Base-by-base conservation (phyloP, 2,888 invertebrate genomes). In the Tuberolachnus salignus region DNA sequence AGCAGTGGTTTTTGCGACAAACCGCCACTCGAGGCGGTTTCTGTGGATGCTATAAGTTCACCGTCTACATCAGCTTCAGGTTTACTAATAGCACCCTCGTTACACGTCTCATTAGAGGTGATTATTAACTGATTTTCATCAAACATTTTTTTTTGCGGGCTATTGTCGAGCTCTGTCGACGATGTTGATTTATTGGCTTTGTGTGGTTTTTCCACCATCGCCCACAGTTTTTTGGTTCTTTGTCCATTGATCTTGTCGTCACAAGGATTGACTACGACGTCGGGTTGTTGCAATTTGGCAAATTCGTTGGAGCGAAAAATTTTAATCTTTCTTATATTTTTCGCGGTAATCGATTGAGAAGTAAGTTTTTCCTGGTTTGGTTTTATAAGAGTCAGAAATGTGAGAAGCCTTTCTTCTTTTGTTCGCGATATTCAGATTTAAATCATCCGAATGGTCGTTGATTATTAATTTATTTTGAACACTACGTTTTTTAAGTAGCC, bases 401-500 rank as follows among this genome's bases (percentile, higher is more conserved):
- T n/a, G n/a, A n/a, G n/a, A n/a, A n/a, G n/a, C n/a, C n/a, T n/a
- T n/a, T n/a, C n/a, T n/a, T n/a, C n/a, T n/a, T n/a, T n/a, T n/a
- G n/a, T n/a, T n/a, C n/a, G n/a, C n/a, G n/a, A n/a, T n/a, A n/a
- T n/a, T n/a, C n/a, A n/a, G 1, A 16, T 46, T 64, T 2, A 0
- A 14, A 44, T 46, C 21, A 9, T 64, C 21, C 14, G 6, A 14
- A 42, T 21, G 9, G 13, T 66, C 9, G 4, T 14, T 14, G 59
- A 19, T n/a, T 0, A 21, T 16, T 0, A 14, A 14, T 14, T 44
- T 19, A 4, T 61, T 26, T 49, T 49, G 3, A 49, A 34, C 9
- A 6, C 19, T 9, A 72, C 26, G 46, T 59, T 72, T 72, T 72
- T 8, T n/a, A 14, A 19, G 19, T 13, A 61, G n/a, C 49, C 44